Evolutionary conservation across 2,113 vertebrate genomes (phyloP), one percentile per base, ranked within the genome.

Genomic region (Dromaius novaehollandiae): DNA sequence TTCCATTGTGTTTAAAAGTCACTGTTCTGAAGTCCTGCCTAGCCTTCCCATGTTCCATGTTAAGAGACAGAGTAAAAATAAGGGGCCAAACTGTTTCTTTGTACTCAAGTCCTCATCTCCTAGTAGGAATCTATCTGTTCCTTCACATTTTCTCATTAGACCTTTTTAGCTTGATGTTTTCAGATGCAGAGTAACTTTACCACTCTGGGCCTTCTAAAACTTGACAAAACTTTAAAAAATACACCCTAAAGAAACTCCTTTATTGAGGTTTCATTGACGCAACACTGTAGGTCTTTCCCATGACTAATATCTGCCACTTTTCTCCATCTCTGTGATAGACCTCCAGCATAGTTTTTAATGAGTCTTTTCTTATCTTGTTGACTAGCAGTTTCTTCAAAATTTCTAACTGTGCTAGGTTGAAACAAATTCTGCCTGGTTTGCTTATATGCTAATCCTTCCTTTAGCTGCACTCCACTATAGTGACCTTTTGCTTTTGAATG

Each of bases 391-490:
- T 96, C 36, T 78, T 48, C 61, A 65, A 66, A 53, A 48, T 82
- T 78, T 94, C 71, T 64, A 15, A 90, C 42, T 79, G 25, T 77
- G 61, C 18, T 42, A 71, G 34, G 34, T 1, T 71, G 28, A 44
- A 83, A 56, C 55, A 79, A 53, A 71, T 17, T 94, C 42, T 93
- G 28, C 26, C 55, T 46, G 42, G 68, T 77, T 38, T 83, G 38
- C 40, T 95, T 90, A 68, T 40, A 90, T 28, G n/a, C 16, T 93
- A 85, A 81, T 86, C 77, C 60, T 82, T 89, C 65, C 53, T 88
- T 86, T 25, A 85, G 68, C 42, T 93, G 71, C 40, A 61, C 40
- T 53, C 18, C 20, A 20, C 10, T 66, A 65, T 46, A 25, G 40
- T 1, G 19, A 79, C 28, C 34, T 65, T 80, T 76, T 83, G 73